Evolutionary conservation across 2,797 vertebrate genomes (phyloP).

Genomic region (Pteronotus mesoamericanus): DNA sequence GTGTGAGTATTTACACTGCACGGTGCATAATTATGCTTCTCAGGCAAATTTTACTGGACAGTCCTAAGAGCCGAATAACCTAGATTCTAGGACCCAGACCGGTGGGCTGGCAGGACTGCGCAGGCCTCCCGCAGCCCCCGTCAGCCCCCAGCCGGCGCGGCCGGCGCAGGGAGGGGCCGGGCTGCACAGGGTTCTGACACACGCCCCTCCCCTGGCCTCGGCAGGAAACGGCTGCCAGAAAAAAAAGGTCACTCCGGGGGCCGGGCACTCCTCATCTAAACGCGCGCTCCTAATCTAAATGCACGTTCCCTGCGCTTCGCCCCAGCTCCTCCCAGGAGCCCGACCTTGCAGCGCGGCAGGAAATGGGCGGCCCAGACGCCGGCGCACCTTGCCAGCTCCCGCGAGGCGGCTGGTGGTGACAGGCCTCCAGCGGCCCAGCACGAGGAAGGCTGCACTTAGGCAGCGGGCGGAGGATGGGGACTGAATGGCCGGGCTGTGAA

Average conservation of each 20-base stretch:
- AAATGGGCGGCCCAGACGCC: not conserved
- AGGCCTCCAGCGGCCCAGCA: not conserved
- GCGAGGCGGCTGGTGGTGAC: not conserved
- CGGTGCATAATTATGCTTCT: not conserved
- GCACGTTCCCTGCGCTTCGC: not conserved
- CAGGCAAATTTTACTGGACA: not conserved
- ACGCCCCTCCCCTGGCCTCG: not conserved
- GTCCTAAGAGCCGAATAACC: not conserved
- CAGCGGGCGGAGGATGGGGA: not conserved
- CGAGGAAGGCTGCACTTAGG: not conserved
- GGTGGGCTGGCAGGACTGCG: not conserved
- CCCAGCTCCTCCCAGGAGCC: not conserved
- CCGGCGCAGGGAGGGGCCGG: not conserved
- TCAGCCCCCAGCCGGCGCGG: not conserved
- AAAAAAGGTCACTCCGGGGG: not conserved
- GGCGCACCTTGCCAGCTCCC: not conserved
- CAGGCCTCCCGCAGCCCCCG: not conserved
- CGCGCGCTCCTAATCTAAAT: not conserved
- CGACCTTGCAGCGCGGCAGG: not conserved
- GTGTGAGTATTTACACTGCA: not conserved
- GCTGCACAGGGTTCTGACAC: not conserved
- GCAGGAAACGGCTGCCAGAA: not conserved
- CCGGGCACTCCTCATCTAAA: not conserved
- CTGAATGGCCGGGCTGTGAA: not conserved
- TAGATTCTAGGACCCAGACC: not conserved